phyloP scores from a whole-genome alignment of 2,797 vertebrate species.

The Sarcoramphus papa region DNA sequence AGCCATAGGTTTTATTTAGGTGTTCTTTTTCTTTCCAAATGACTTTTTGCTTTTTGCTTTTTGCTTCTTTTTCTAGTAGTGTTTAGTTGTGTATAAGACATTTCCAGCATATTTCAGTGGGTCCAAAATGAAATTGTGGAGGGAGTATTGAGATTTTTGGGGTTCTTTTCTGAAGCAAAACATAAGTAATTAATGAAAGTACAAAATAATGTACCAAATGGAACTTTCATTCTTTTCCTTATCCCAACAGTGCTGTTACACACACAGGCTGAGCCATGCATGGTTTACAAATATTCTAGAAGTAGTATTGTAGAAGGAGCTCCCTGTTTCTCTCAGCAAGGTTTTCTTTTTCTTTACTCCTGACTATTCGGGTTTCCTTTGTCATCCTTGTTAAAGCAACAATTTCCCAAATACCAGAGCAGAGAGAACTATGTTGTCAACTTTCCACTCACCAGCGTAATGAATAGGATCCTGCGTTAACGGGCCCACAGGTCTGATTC shows the following conservation, averaged over 20 bases:
- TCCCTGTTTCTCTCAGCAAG: not conserved
- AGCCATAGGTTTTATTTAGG: not conserved
- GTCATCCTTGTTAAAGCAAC: not conserved
- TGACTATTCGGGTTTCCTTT: not conserved
- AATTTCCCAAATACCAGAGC: not conserved
- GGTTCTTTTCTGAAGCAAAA: not conserved
- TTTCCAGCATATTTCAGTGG: not conserved
- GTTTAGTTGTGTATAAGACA: not conserved
- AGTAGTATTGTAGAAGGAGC: not conserved
- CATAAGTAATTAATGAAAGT: not conserved
- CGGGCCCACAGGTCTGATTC: not conserved
- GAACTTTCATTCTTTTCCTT: not conserved
- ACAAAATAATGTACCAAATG: not conserved
- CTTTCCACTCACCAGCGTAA: not conserved
- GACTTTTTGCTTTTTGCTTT: not conserved
- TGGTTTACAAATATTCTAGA: not conserved
- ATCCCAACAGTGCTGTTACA: not conserved
- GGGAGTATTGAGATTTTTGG: not conserved
- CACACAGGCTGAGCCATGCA: accelerated
- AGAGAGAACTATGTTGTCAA: not conserved
- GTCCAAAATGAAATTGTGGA: not conserved
- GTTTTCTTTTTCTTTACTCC: not conserved
- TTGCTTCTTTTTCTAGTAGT: not conserved
- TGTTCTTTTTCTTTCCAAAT: not conserved
- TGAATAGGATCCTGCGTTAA: not conserved